Conservation (phyloP, 2,888 invertebrate species). For the Drosophila nr. perissopoda region DNA sequence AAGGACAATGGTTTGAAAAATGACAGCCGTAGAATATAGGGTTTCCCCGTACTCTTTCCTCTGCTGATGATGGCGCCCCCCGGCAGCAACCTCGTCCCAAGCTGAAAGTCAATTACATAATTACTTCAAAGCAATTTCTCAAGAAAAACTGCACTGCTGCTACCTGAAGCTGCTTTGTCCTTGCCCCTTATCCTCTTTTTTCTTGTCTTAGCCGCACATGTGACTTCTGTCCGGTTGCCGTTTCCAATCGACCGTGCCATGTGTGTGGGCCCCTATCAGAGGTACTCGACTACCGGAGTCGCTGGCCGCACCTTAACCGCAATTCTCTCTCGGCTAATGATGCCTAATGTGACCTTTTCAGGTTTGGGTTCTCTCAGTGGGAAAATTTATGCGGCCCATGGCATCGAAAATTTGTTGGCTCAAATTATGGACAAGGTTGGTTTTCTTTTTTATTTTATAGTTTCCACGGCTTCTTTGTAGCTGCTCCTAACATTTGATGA, state of each 20-base stretch:
- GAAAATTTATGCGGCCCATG: conserved; percentile 66
- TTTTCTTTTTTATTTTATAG: conserved; percentile 45
- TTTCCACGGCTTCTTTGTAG: conserved; percentile 59
- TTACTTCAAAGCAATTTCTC: conserved; percentile 73
- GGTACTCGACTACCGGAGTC: conserved; percentile 27
- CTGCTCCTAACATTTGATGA: conserved; percentile 6
- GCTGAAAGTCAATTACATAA: conserved; percentile 72
- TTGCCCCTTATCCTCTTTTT: conserved; percentile 14
- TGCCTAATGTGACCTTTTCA: conserved; percentile 67
- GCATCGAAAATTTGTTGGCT: conserved; percentile 58
- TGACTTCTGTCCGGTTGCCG: conserved; percentile 30
- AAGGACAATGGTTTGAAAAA: conserved; percentile 60
- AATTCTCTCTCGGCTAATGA: conserved; percentile 59
- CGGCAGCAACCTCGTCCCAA: conserved; percentile 33
- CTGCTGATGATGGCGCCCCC: conserved; percentile 54
- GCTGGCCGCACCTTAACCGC: conserved; percentile 64
- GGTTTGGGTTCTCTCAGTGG: conserved; percentile 48
- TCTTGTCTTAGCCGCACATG: conserved; percentile 26
- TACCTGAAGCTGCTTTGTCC: conserved; percentile 47
- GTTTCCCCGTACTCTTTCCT: conserved; percentile 4
- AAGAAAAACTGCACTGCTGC: conserved; percentile 49
- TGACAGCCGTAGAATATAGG: conserved; percentile 53
- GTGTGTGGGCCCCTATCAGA: conserved; percentile 55
- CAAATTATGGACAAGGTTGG: conserved; percentile 49
- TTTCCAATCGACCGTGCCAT: conserved; percentile 14